Conservation (phyloP, 2,113 vertebrate genomes). For the Callipepla californica region DNA sequence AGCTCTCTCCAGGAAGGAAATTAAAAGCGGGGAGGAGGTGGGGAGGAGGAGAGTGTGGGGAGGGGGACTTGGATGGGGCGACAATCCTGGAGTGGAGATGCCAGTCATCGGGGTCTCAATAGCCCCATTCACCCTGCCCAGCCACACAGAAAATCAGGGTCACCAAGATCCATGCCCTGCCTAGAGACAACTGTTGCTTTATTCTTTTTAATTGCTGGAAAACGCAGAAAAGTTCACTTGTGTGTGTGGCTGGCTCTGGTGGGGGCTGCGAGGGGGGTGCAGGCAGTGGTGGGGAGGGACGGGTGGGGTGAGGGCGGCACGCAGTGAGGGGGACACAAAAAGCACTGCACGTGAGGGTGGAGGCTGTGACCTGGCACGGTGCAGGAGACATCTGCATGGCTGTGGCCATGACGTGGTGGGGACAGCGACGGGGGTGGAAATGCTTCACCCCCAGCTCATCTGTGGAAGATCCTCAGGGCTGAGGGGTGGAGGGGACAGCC, state of each 20-base stretch:
- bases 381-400: not conserved
- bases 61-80: slow-evolving; percentile 65
- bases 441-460: accelerated
- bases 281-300: not conserved
- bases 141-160: slow-evolving; percentile 80
- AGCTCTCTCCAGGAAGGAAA: slow-evolving; percentile 70
- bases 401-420: not conserved
- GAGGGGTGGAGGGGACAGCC: not conserved
- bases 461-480: not conserved
- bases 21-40: slow-evolving; percentile 67
- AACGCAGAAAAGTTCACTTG: slow-evolving; percentile 70
- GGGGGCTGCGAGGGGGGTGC: slow-evolving; percentile 20
- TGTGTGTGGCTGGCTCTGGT: slow-evolving; percentile 56
- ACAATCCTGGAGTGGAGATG: slow-evolving; percentile 71
- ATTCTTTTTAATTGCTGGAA: slow-evolving; percentile 75
- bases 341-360: slow-evolving; percentile 13
- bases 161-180: slow-evolving; percentile 70
- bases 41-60: slow-evolving; percentile 45
- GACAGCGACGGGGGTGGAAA: accelerated
- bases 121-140: slow-evolving; percentile 77
- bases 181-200: slow-evolving; percentile 74
- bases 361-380: not conserved
- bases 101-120: slow-evolving; percentile 74
- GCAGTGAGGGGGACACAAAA: slow-evolving; percentile 5
- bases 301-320: not conserved